A percentile compares a stretch with the other conserved stretches of the same genome.
phyloP scores from a whole-genome alignment of 2,888 invertebrate genomes.

The Uloborus plumipes region DNA sequence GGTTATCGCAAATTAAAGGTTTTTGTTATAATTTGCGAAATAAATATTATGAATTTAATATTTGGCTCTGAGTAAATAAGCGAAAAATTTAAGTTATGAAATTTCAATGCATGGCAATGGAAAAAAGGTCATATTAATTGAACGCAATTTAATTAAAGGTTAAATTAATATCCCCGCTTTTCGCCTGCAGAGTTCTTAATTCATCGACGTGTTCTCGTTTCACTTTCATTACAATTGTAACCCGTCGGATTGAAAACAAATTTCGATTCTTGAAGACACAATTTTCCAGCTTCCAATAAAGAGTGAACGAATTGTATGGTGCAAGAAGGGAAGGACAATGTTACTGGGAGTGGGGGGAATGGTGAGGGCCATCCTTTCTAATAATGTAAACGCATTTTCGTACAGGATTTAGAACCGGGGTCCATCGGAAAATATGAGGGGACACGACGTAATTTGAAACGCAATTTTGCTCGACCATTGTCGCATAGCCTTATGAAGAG shows the following conservation, averaged over 20 bases:
- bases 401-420: slow-evolving; percentile 50
- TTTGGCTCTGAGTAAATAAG: too few species aligned
- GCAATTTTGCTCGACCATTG: slow-evolving; percentile 61
- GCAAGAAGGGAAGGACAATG: slow-evolving; percentile 23
- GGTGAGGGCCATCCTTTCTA: slow-evolving; percentile 22
- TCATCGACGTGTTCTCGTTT: too few species aligned
- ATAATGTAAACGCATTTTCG: slow-evolving; percentile 62
- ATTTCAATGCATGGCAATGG: too few species aligned
- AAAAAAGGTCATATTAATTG: too few species aligned
- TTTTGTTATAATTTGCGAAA: too few species aligned
- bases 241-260: slow-evolving; percentile 31
- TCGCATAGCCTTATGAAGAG: slow-evolving; percentile 61
- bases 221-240: slow-evolving; percentile 50
- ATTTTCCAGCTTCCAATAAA: slow-evolving; percentile 54
- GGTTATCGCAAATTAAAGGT: too few species aligned
- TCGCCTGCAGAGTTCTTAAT: slow-evolving; percentile 14
- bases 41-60: too few species aligned
- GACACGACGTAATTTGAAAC: slow-evolving; percentile 61
- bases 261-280: slow-evolving; percentile 48
- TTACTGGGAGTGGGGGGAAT: not conserved
- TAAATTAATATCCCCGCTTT: not conserved
- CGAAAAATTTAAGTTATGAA: too few species aligned
- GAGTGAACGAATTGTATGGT: slow-evolving; percentile 34
- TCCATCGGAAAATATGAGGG: slow-evolving; percentile 60
- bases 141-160: too few species aligned